These are phyloP conservation scores for Ancistrus triradiatus DNA, from an alignment of 2,113 vertebrate genomes.

Conservation along the genomic window DNA sequence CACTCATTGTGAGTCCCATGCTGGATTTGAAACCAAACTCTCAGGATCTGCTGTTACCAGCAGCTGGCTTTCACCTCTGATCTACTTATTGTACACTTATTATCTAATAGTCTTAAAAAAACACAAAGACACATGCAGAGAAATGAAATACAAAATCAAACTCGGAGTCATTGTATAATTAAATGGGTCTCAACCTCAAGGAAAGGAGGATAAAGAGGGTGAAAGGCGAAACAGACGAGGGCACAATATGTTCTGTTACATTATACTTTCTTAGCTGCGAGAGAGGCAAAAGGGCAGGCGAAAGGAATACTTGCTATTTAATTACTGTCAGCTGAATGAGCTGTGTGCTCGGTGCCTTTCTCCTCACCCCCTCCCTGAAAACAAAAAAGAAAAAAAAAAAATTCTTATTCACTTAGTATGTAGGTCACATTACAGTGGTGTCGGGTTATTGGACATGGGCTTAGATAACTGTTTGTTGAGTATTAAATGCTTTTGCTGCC, in stretches of 20 bases:
- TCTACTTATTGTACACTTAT: too few species aligned
- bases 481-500: slow-evolving; percentile 98
- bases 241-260: slow-evolving; percentile 67
- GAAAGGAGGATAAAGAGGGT: slow-evolving; percentile 40
- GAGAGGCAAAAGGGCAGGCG: slow-evolving; percentile 52
- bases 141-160: too few species aligned
- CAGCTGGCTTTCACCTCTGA: too few species aligned
- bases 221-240: slow-evolving; percentile 34
- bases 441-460: slow-evolving; percentile 91
- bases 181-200: too few species aligned
- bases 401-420: slow-evolving; percentile 88
- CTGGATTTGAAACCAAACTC: too few species aligned
- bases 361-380: slow-evolving; percentile 62
- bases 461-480: slow-evolving; percentile 97
- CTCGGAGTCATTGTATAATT: too few species aligned
- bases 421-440: slow-evolving; percentile 92
- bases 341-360: slow-evolving; percentile 54
- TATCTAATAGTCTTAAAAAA: too few species aligned
- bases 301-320: slow-evolving; percentile 70
- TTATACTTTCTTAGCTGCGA: slow-evolving; percentile 59
- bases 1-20: too few species aligned
- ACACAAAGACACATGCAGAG: too few species aligned
- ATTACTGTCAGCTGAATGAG: slow-evolving; percentile 74
- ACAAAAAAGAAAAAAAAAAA: slow-evolving; percentile 69
- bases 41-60: too few species aligned